These are phyloP conservation scores for Capra hircus DNA, from an alignment of 2,113 vertebrate genomes.

Conservation along the genomic window DNA sequence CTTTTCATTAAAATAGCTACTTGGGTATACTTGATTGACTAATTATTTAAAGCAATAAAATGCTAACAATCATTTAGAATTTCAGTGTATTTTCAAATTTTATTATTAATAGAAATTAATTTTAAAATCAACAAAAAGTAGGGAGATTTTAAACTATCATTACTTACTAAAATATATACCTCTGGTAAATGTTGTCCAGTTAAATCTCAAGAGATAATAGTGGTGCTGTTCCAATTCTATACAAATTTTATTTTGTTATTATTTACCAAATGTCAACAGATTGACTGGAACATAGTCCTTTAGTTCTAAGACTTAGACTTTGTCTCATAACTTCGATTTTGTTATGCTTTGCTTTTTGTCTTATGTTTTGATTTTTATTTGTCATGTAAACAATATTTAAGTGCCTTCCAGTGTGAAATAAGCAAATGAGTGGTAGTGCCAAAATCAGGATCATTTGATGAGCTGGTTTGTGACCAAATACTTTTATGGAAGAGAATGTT, in stretches of 20 bases:
- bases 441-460: not conserved
- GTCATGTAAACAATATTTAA: not conserved
- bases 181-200: not conserved
- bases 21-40: not conserved
- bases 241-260: conserved; percentile 46
- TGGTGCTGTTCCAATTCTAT: not conserved
- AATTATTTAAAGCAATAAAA: not conserved
- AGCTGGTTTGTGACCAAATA: not conserved
- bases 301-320: conserved; percentile 23
- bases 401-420: not conserved
- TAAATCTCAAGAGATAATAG: not conserved
- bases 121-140: not conserved
- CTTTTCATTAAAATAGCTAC: conserved; percentile 8
- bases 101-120: not conserved
- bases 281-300: not conserved
- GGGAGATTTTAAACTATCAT: not conserved
- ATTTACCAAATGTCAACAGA: conserved; percentile 3
- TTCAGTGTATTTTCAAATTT: not conserved
- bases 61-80: not conserved
- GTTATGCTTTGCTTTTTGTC: not conserved
- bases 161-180: not conserved
- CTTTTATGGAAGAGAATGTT: not conserved
- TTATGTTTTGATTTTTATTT: not conserved
- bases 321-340: not conserved
- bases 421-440: not conserved